These are phyloP conservation scores for Leptinotarsa undecemlineata DNA, from an alignment of 1,140 invertebrate species.

Conservation along the genomic window DNA sequence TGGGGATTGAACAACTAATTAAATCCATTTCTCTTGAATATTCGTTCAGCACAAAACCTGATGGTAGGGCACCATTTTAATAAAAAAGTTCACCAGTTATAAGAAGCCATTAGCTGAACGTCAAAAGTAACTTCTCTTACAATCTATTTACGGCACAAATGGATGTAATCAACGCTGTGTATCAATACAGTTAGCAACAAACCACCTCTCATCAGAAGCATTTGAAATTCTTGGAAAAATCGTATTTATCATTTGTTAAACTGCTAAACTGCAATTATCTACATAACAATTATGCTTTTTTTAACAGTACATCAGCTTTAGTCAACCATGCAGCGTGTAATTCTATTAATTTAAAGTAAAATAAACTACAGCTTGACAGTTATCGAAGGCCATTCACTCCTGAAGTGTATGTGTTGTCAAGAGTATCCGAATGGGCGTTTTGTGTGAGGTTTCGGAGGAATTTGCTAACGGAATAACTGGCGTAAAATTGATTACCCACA, in stretches of 20 bases:
- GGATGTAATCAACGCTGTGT: neutral
- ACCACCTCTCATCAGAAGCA: neutral
- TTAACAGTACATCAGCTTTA: neutral
- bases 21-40: too few species aligned
- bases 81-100: too few species aligned
- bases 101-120: too few species aligned
- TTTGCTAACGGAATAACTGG: too few species aligned
- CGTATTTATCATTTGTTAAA: slow-evolving; percentile 8
- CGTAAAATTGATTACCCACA: too few species aligned
- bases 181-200: neutral
- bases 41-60: too few species aligned
- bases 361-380: neutral
- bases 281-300: neutral
- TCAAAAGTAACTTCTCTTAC: too few species aligned
- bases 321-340: slow-evolving; percentile 5
- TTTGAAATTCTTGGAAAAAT: neutral
- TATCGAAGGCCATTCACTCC: slow-evolving; percentile 2
- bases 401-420: neutral
- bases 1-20: too few species aligned
- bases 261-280: neutral
- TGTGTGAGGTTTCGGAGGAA: neutral
- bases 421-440: neutral
- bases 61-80: too few species aligned
- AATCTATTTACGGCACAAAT: too few species aligned
- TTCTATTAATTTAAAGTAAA: neutral